phyloP scores from a whole-genome alignment of 2,797 vertebrate genomes.

The Hafferia zeledoni region DNA sequence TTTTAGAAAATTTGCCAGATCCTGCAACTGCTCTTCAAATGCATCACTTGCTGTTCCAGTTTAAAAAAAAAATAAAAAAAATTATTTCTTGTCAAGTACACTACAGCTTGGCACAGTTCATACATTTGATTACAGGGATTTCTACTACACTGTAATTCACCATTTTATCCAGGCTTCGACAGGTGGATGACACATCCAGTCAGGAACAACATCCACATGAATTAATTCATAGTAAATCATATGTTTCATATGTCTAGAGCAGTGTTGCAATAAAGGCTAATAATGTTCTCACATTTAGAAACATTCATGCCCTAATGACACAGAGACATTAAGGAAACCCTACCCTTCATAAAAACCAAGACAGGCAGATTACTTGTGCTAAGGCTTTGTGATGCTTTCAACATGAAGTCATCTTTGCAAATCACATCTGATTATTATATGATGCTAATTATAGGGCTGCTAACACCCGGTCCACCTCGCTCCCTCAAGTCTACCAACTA shows the following conservation, averaged over 20 bases:
- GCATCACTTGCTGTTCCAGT: background rate
- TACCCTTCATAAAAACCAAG: background rate
- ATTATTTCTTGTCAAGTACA: background rate
- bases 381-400: constrained; percentile 19
- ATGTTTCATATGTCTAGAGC: background rate
- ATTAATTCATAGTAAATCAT: background rate
- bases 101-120: background rate
- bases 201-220: background rate
- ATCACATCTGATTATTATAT: constrained; percentile 22
- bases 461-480: background rate
- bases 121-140: background rate
- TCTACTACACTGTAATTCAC: background rate
- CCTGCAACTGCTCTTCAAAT: background rate
- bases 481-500: background rate
- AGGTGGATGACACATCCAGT: background rate
- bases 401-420: constrained; percentile 6
- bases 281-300: background rate
- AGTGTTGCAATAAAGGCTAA: background rate
- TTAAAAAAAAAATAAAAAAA: background rate
- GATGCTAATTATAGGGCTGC: background rate
- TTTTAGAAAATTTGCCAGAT: background rate
- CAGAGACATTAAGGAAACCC: background rate
- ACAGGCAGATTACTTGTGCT: background rate
- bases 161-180: background rate
- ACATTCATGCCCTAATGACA: background rate